phyloP scores from a whole-genome alignment of 1,140 invertebrate species.

The Leptinotarsa lineolata region DNA sequence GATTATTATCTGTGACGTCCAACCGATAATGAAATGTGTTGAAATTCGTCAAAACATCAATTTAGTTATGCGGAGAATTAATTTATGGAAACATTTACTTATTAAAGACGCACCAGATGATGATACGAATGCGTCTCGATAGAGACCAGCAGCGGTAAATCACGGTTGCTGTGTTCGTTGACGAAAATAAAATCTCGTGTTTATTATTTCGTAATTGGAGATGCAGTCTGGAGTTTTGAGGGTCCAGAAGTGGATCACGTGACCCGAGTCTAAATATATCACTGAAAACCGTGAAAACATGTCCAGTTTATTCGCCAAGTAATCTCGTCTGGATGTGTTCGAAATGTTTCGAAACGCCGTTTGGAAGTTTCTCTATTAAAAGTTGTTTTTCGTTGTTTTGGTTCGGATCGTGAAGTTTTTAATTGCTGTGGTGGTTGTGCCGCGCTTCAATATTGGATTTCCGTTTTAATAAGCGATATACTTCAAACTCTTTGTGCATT shows the following conservation, averaged over 20 bases:
- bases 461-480: too few relatives aligned
- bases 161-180: not conserved
- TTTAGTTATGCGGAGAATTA: too few relatives aligned
- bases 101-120: too few relatives aligned
- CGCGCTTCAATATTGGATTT: too few relatives aligned
- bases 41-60: too few relatives aligned
- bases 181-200: constrained; percentile 5
- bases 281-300: constrained; percentile 13
- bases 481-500: too few relatives aligned
- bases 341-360: not conserved
- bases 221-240: constrained; percentile 23
- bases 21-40: too few relatives aligned
- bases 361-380: not conserved
- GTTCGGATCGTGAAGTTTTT: not conserved
- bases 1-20: too few relatives aligned
- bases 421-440: not conserved
- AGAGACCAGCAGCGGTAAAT: not conserved
- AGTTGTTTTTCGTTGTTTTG: not conserved
- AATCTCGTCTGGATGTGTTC: not conserved
- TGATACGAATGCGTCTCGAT: too few relatives aligned
- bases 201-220: constrained; percentile 10
- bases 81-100: too few relatives aligned
- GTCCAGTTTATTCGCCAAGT: constrained; percentile 26
- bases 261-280: constrained; percentile 29
- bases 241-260: constrained; percentile 27